These are phyloP conservation scores for Melanotus villosus DNA, from an alignment of 2,888 invertebrate species.

Conservation along the genomic window DNA sequence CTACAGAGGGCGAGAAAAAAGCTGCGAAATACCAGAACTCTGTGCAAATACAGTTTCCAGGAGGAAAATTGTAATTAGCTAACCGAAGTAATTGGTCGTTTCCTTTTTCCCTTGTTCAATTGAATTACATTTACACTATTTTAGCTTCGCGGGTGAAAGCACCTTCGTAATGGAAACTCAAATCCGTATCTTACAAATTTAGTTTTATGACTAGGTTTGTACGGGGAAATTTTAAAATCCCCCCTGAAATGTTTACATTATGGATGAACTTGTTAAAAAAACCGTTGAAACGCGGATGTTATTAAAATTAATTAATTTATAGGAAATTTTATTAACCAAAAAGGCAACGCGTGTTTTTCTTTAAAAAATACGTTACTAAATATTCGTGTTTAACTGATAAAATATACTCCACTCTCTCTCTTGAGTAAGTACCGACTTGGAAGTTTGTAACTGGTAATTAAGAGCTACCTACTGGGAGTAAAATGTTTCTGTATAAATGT, in stretches of 20 bases:
- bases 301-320: no score
- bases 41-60: constrained; percentile 31
- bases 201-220: not conserved
- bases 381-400: not conserved
- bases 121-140: constrained; percentile 55
- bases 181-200: not conserved
- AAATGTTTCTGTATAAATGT: constrained; percentile 13
- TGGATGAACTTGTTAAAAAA: no score
- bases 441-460: constrained; percentile 20
- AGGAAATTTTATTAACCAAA: no score
- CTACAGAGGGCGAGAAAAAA: constrained; percentile 32
- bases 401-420: no score
- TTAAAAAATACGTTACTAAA: no score
- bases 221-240: no score
- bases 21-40: constrained; percentile 36
- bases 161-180: constrained; percentile 15
- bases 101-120: constrained; percentile 52
- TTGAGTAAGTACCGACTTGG: constrained; percentile 3
- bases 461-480: constrained; percentile 16
- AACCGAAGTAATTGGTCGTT: constrained; percentile 56
- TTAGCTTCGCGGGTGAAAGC: constrained; percentile 40
- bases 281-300: no score
- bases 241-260: no score
- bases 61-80: constrained; percentile 54
- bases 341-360: no score